Evolutionary conservation across 2,113 vertebrate genomes (phyloP).

Genomic region (Pseudopipra pipra): DNA sequence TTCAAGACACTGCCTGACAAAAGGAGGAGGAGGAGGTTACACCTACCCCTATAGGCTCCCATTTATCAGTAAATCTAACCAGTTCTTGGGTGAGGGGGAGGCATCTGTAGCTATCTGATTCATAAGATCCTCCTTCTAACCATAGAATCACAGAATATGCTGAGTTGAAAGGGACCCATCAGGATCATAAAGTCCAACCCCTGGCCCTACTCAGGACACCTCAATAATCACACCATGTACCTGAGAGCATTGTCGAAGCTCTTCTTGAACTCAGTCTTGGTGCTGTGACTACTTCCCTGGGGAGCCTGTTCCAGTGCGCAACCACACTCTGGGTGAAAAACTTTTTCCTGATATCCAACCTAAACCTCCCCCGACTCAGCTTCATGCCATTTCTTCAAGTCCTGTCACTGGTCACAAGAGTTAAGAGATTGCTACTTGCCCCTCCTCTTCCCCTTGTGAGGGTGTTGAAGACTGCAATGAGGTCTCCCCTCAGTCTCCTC

Average conservation of each 20-base stretch:
- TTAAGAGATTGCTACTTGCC: background rate
- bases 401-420: background rate
- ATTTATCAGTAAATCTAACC: background rate
- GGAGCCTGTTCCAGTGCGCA: background rate
- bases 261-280: background rate
- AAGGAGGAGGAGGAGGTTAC: background rate
- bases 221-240: background rate
- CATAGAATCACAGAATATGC: background rate
- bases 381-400: background rate
- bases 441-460: accelerated
- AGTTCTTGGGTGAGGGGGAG: background rate
- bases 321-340: background rate
- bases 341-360: background rate
- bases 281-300: background rate
- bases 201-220: background rate
- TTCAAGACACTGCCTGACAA: background rate
- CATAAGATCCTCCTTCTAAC: background rate
- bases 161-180: background rate
- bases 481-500: background rate
- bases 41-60: background rate
- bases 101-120: background rate
- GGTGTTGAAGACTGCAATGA: background rate
- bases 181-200: background rate
- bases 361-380: background rate
- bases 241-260: background rate